A percentile compares a stretch with the other conserved stretches of the same genome.
Conservation (phyloP, 2,797 vertebrate species). For the Ficedula albicollis region DNA sequence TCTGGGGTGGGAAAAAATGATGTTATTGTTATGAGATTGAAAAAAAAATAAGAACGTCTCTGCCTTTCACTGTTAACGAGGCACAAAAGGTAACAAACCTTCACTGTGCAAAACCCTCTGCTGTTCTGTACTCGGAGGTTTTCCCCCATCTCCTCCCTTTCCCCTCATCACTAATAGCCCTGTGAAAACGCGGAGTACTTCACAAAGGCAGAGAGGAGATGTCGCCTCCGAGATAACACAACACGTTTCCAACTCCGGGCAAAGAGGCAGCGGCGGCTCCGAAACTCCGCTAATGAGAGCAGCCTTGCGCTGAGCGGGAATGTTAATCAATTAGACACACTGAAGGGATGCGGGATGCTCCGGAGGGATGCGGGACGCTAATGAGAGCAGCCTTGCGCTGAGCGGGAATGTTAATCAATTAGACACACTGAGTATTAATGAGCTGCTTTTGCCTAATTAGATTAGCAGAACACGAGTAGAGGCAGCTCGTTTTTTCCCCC, state of each 20-base stretch:
- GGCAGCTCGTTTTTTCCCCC: neutral
- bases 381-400: neutral
- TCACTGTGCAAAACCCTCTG: neutral
- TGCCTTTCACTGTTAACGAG: neutral
- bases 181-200: neutral
- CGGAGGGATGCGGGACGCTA: too few relatives aligned
- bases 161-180: neutral
- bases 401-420: conserved; percentile 45
- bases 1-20: neutral
- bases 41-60: neutral
- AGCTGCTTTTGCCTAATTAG: conserved; percentile 55
- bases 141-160: neutral
- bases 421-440: conserved; percentile 22
- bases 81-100: neutral
- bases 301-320: neutral
- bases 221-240: neutral
- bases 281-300: neutral
- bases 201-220: neutral
- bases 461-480: conserved; percentile 5
- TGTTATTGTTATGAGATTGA: neutral
- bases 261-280: neutral
- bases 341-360: too few relatives aligned
- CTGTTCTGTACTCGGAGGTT: neutral
- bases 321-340: conserved; percentile 47
- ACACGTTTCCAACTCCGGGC: neutral